A percentile compares a stretch with the other conserved stretches of the same genome.
Evolutionary conservation across 1,140 invertebrate genomes (phyloP).

Genomic region (Hyposmocoma kahamanoa): DNA sequence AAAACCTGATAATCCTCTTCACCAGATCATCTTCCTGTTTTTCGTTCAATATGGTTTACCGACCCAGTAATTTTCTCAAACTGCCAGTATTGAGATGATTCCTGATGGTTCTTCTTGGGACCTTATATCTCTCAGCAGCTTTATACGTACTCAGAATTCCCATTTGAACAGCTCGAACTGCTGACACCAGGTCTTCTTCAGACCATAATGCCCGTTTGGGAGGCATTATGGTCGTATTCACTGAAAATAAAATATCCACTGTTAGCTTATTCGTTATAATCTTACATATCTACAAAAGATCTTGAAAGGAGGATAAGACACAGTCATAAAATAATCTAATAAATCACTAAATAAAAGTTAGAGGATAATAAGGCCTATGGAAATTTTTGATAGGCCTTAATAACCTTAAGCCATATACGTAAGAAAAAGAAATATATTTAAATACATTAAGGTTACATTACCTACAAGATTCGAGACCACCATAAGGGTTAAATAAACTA

Average conservation of each 20-base stretch:
- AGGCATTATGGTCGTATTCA: not conserved
- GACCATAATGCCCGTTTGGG: not conserved
- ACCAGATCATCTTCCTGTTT: not conserved
- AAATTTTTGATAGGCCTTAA: no score
- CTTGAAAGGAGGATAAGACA: no score
- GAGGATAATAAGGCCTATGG: no score
- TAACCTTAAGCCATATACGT: no score
- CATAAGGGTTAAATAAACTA: no score
- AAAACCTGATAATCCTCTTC: not conserved
- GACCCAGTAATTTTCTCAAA: not conserved
- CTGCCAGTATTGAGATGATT: not conserved
- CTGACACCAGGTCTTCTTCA: not conserved
- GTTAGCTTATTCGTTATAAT: no score
- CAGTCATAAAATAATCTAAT: no score
- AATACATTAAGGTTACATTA: no score
- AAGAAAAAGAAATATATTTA: no score
- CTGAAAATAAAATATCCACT: not conserved
- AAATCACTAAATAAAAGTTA: no score
- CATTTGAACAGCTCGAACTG: not conserved
- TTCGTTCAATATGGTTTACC: not conserved
- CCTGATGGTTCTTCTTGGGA: not conserved
- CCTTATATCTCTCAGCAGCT: not conserved
- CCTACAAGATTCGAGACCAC: no score
- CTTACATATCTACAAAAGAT: no score
- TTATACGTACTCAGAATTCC: not conserved